Percentiles rank a stretch among this genome's conserved stretches.
phyloP scores from a whole-genome alignment of 2,888 invertebrate genomes.

The Idaea straminata region DNA sequence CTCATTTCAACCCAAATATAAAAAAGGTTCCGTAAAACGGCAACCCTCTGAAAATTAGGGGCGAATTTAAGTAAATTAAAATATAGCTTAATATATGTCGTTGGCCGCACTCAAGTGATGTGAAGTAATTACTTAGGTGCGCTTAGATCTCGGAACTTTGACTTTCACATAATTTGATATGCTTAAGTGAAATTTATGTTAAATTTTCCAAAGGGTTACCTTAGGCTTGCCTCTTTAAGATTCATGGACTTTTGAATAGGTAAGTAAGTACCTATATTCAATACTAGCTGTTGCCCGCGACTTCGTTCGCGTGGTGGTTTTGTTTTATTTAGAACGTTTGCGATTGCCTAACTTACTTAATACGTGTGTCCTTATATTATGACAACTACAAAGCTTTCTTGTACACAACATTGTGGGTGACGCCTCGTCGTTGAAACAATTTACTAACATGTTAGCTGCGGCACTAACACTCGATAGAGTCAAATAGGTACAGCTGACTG shows the following conservation, averaged over 20 bases:
- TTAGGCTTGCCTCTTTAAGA: background rate
- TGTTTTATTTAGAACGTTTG: too few species aligned
- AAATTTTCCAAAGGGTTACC: background rate
- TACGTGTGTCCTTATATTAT: too few species aligned
- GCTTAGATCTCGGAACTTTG: slow-evolving; percentile 17
- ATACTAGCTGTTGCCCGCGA: too few species aligned
- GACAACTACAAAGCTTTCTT: too few species aligned
- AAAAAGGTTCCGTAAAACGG: slow-evolving; percentile 26
- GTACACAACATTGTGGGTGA: too few species aligned
- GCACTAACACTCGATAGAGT: too few species aligned
- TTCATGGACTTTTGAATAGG: background rate
- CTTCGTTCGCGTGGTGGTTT: too few species aligned
- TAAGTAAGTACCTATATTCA: background rate
- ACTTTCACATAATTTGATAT: background rate
- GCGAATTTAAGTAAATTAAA: slow-evolving; percentile 36
- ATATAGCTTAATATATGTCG: slow-evolving; percentile 37
- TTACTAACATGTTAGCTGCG: too few species aligned
- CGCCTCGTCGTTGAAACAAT: too few species aligned
- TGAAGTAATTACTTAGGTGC: slow-evolving; percentile 38
- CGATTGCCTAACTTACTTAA: too few species aligned
- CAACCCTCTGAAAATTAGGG: slow-evolving; percentile 27
- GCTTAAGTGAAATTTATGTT: background rate
- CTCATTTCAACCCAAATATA: slow-evolving; percentile 23
- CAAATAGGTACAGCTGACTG: too few species aligned
- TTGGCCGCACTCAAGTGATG: slow-evolving; percentile 21